phyloP scores from a whole-genome alignment of 2,888 invertebrate genomes.

The Orchesellides sinensis region DNA sequence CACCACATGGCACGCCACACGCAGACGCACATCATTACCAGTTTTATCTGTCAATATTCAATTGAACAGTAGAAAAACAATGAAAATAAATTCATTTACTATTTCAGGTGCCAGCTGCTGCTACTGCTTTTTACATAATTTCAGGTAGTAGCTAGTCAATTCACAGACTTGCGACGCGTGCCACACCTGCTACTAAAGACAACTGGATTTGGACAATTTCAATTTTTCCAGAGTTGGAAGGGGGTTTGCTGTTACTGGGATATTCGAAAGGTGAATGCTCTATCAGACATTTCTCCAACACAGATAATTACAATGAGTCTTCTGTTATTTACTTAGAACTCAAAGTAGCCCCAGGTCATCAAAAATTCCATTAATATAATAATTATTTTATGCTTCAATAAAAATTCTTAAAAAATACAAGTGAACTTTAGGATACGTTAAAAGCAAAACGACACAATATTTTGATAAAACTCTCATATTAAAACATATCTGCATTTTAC shows the following conservation, averaged over 20 bases:
- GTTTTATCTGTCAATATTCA: slow-evolving; percentile 63
- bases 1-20: slow-evolving; percentile 63
- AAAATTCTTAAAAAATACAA: too few species aligned
- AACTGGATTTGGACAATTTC: neutral
- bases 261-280: slow-evolving; percentile 26
- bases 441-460: too few species aligned
- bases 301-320: neutral
- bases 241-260: neutral
- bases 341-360: too few species aligned
- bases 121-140: slow-evolving; percentile 11
- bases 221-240: neutral
- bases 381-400: too few species aligned
- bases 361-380: neutral
- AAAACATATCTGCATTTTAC: too few species aligned
- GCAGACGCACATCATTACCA: slow-evolving; percentile 50
- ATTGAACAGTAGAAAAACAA: slow-evolving; percentile 34
- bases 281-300: neutral
- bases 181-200: slow-evolving; percentile 54
- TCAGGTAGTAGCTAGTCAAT: slow-evolving; percentile 3
- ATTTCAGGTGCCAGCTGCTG: slow-evolving; percentile 49
- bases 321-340: too few species aligned
- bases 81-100: slow-evolving; percentile 46
- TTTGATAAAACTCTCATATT: too few species aligned
- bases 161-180: slow-evolving; percentile 40
- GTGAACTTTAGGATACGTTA: too few species aligned